Evolutionary conservation across 2,888 invertebrate species (phyloP).

Genomic region (Orchesella flavescens): DNA sequence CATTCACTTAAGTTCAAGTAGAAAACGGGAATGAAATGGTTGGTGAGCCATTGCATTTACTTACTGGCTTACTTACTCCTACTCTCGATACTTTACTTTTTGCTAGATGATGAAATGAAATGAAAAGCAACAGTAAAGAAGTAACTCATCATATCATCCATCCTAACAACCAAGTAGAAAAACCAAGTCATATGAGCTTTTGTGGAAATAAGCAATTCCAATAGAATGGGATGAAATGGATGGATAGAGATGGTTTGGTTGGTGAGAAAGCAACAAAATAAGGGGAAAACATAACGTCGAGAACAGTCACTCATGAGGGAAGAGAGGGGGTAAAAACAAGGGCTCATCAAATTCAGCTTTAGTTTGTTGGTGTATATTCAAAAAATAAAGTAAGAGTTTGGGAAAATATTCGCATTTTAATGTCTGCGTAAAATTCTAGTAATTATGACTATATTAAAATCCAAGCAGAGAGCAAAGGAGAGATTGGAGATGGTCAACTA

Average conservation of each 20-base stretch:
- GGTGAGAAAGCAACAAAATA: slow-evolving; percentile 45
- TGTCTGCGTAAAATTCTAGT: not conserved
- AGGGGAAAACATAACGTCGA: slow-evolving; percentile 5
- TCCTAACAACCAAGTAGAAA: not conserved
- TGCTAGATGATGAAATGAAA: not conserved
- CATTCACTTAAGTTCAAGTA: slow-evolving; percentile 4
- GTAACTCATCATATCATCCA: not conserved
- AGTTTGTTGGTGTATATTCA: not conserved
- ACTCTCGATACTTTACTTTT: slow-evolving; percentile 1
- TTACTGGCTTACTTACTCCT: not conserved
- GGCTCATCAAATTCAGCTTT: slow-evolving; percentile 11
- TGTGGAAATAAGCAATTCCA: slow-evolving; percentile 1
- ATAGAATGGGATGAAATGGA: slow-evolving; percentile 32
- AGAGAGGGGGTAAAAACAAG: slow-evolving; percentile 25
- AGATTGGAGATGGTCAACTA: too few relatives aligned
- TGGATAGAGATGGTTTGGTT: slow-evolving; percentile 21
- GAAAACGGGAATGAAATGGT: too few relatives aligned
- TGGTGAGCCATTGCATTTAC: not conserved
- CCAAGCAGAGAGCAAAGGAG: not conserved
- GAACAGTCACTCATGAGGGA: not conserved
- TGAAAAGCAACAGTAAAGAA: slow-evolving; percentile 20
- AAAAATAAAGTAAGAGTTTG: not conserved
- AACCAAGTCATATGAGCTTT: slow-evolving; percentile 8
- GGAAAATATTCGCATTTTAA: not conserved
- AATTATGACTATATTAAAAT: not conserved